Percentiles rank a stretch among this genome's conserved stretches.
phyloP scores from a whole-genome alignment of 2,113 vertebrate species.

The Lasiurus cinereus region DNA sequence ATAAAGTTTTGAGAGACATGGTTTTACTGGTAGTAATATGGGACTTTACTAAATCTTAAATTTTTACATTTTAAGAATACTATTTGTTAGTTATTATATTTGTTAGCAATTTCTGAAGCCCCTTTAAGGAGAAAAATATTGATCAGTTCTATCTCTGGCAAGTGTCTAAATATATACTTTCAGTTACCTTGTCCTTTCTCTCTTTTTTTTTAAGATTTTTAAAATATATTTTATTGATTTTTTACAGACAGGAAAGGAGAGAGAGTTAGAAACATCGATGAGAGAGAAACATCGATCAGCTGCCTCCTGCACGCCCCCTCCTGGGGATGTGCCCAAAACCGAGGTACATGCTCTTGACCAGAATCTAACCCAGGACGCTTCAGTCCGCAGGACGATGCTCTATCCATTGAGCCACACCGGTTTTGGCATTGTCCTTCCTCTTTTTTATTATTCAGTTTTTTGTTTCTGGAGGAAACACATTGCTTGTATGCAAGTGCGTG shows the following conservation, averaged over 20 bases:
- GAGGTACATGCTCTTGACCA: no score
- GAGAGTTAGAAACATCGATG: no score
- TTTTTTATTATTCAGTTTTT: background rate
- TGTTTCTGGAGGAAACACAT: background rate
- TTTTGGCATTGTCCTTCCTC: background rate
- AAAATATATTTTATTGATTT: no score
- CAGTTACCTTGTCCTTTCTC: background rate
- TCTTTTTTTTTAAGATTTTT: background rate
- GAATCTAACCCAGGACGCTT: no score
- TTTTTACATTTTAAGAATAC: background rate
- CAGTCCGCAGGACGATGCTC: no score
- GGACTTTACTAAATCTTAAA: background rate
- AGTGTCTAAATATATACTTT: background rate
- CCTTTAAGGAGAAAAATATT: background rate
- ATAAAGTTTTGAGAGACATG: constrained; percentile 1
- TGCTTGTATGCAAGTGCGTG: background rate
- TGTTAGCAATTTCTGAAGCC: background rate
- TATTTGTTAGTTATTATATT: background rate
- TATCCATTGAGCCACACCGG: no score
- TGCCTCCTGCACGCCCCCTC: no score
- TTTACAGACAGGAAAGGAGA: no score
- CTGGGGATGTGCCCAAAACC: no score
- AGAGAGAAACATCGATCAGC: no score
- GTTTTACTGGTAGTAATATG: background rate
- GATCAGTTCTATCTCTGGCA: background rate